phyloP scores from a whole-genome alignment of 2,113 vertebrate genomes.

The Motacilla alba region DNA sequence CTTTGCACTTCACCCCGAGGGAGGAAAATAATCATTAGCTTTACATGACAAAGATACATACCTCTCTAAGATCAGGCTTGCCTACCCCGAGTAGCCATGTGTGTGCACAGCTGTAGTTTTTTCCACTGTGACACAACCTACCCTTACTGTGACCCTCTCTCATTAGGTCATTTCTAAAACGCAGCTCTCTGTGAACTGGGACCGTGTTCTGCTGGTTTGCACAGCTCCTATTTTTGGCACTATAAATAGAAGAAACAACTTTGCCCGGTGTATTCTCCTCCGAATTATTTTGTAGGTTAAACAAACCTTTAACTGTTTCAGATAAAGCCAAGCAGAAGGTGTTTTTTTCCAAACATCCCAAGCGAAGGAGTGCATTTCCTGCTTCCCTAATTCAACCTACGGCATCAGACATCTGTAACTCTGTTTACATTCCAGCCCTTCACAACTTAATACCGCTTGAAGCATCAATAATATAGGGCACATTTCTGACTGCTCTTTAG shows the following conservation, averaged over 20 bases:
- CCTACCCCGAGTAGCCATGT: neutral
- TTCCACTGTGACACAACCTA: neutral
- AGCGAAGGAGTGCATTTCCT: conserved; percentile 55
- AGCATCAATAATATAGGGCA: conserved; percentile 63
- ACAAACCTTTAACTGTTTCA: conserved; percentile 49
- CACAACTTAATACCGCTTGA: conserved; percentile 53
- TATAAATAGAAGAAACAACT: neutral
- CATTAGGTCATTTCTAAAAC: neutral
- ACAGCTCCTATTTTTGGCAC: neutral
- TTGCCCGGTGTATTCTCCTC: neutral
- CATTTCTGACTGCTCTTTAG: conserved; percentile 58
- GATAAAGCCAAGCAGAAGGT: conserved; percentile 54
- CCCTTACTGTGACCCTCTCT: neutral
- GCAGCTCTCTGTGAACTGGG: neutral
- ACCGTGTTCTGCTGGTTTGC: neutral
- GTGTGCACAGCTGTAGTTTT: neutral
- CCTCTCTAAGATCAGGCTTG: neutral
- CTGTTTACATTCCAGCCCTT: conserved; percentile 63
- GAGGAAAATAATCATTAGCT: conserved; percentile 16
- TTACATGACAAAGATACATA: neutral
- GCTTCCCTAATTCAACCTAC: conserved; percentile 53
- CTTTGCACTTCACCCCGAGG: neutral
- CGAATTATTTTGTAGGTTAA: conserved; percentile 7
- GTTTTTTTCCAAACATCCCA: conserved; percentile 54
- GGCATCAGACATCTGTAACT: conserved; percentile 60